Evolutionary conservation across 2,797 vertebrate genomes (phyloP).

Genomic region (Molossus alvarezi): DNA sequence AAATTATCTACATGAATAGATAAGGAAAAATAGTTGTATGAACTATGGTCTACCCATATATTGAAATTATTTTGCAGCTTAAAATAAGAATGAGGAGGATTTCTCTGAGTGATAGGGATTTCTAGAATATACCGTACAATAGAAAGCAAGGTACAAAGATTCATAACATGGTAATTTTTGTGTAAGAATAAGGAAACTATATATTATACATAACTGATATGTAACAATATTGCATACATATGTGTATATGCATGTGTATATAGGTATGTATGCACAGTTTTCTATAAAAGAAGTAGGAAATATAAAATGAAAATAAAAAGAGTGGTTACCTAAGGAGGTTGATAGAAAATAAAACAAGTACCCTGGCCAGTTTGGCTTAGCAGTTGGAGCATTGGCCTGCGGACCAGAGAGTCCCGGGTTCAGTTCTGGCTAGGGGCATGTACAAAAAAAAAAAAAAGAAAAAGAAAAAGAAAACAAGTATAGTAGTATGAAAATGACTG

Average conservation of each 20-base stretch:
- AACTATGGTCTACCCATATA: background rate
- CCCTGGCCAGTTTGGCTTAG: no score
- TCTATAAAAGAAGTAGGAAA: background rate
- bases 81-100: background rate
- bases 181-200: background rate
- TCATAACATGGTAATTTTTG: background rate
- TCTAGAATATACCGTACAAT: background rate
- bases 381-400: no score
- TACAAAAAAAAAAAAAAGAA: no score
- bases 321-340: background rate
- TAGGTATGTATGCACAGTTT: background rate
- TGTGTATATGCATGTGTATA: background rate
- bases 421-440: no score
- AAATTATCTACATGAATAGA: background rate
- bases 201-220: background rate
- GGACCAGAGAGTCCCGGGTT: no score
- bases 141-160: background rate
- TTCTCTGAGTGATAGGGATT: background rate
- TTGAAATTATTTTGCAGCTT: background rate
- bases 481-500: background rate
- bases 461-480: no score
- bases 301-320: background rate
- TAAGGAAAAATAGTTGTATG: background rate
- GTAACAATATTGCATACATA: background rate
- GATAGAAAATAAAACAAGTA: background rate